Evolutionary conservation across 1,140 invertebrate genomes (phyloP), one percentile per base, ranked within the genome.

Genomic region (Leptoteleia sp.): DNA sequence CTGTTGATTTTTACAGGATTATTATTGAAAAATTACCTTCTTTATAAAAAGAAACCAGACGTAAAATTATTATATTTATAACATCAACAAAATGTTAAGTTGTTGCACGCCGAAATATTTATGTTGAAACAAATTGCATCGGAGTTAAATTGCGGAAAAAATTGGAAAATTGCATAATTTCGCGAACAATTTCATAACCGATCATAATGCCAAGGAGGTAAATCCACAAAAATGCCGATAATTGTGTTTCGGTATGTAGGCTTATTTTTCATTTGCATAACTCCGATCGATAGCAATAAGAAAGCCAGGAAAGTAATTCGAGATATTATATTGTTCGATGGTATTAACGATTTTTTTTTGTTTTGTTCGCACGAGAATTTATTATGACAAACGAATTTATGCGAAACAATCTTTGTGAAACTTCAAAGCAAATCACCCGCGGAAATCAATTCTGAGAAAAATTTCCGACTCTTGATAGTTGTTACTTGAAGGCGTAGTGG

Each of bases 301-400:
- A 68, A 47, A 68, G 29, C 37, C 19, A 27, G 40, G 29, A 55
- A 47, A 68, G 50, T 37, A 9, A 54, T 67, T 35, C n/a, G 4
- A 42, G 54, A 70, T 70, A 40, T 57, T 45, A 45, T 47, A 52
- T 52, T 65, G 62, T 55, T 45, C 27, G 11, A 38, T 50, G 43
- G 22, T 31, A 59, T 48, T 70, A 13, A 57, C n/a, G 29, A 47
- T 47, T 54, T 59, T 65, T n/a, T n/a, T n/a, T n/a, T n/a, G n/a
- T n/a, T n/a, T n/a, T n/a, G n/a, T n/a, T 65, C 19, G 25, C 38
- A 4, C 4, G 11, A 16, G 15, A 67, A 54, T 67, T 55, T 67
- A 67, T 67, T 55, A 55, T 13, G 64, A 67, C 64, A 67, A 67
- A 67, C 22, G 5, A 13, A 55, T 38, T 67, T 67, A 38, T 55